Evolutionary conservation across 2,797 vertebrate genomes (phyloP).

Genomic region (Remorina albescens): DNA sequence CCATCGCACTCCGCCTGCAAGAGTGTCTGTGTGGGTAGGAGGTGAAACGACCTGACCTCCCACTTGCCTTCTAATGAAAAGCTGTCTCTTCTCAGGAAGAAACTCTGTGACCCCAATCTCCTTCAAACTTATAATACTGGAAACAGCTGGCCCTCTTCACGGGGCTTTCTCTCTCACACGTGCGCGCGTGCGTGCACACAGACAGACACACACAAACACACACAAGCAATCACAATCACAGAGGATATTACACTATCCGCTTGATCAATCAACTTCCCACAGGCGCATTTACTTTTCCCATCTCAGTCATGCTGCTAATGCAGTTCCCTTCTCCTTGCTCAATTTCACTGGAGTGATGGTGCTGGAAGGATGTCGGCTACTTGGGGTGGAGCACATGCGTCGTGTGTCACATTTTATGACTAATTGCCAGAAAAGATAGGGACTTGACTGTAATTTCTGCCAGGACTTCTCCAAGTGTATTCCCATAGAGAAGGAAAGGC

Average conservation of each 20-base stretch:
- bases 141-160: constrained; percentile 46
- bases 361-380: constrained; percentile 31
- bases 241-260: constrained; percentile 55
- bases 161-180: background rate
- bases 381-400: constrained; percentile 2
- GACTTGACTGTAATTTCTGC: constrained; percentile 58
- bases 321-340: constrained; percentile 50
- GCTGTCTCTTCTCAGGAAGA: constrained; percentile 44
- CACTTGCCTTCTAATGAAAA: constrained; percentile 64
- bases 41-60: constrained; percentile 48
- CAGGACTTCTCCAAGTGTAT: constrained; percentile 31
- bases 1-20: constrained; percentile 9
- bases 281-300: constrained; percentile 52
- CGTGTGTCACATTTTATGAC: constrained; percentile 48
- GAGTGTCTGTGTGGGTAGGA: constrained; percentile 6
- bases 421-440: constrained; percentile 56
- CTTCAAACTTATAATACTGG: constrained; percentile 61
- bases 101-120: constrained; percentile 66
- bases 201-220: constrained; percentile 19
- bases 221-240: constrained; percentile 44
- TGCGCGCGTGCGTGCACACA: too few relatives aligned
- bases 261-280: constrained; percentile 65
- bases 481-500: constrained; percentile 9
- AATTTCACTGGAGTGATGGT: constrained; percentile 51
- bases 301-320: constrained; percentile 62